Evolutionary conservation across 2,888 invertebrate species (phyloP), one percentile per base, ranked within the genome.

Genomic region (Drosophila infuscata): DNA sequence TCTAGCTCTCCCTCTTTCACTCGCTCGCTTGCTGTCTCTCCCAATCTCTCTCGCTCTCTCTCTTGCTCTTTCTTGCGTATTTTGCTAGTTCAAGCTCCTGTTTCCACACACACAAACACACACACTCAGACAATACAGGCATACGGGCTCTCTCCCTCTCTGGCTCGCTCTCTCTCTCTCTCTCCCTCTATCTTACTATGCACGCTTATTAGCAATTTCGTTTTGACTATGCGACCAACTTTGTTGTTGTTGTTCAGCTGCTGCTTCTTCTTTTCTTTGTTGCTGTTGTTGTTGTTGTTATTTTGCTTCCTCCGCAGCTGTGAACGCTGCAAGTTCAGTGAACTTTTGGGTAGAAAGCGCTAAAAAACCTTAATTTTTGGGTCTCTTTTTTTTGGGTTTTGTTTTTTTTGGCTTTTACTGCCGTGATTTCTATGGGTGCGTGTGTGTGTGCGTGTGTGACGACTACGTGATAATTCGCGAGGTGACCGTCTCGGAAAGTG

Each of bases 271-370:
- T 36, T 65, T 38, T 56, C 54, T 17, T 56, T 70, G 46, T 70
- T 71, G 52, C 58, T 81, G 70, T 64, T 76, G 57, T 53, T 74
- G 53, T 65, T 74, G 51, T 63, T 70, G 70, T 65, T 59, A 53
- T 79, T 81, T 69, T 66, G 79, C 80, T 79, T 79, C 80, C 68
- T 79, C 76, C 64, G 49, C 78, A 76, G 87, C 73, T 86, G 76
- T 83, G 82, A 59, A 69, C 83, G 83, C 81, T 73, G 81, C 87
- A 83, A 83, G 83, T 83, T 83, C 83, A 83, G 46, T 83, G 83
- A 83, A 83, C 83, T 87, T 83, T 81, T 66, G 76, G 66, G 69
- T 83, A 87, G 87, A 83, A 83, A 83, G 87, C 87, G 87, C 84
- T 71, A 65, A 68, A 68, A 71, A 68, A 75, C 64, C 67, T 76